Conservation (phyloP, 2,113 vertebrate genomes). For the Nasalis larvatus region DNA sequence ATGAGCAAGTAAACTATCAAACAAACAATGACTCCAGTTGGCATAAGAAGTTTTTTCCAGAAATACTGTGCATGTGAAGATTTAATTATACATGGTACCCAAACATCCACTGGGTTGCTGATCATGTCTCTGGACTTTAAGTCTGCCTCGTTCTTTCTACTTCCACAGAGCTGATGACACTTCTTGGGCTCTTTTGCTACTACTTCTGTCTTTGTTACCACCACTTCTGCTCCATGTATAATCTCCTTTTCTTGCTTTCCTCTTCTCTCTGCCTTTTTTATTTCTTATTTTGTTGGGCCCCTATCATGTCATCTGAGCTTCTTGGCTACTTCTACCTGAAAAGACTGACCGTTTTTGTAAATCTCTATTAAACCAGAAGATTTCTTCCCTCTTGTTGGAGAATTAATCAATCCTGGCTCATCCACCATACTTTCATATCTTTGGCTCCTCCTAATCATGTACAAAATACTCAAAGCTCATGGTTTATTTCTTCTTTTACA, state of each 20-base stretch:
- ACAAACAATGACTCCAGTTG: not conserved
- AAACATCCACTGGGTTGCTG: fast-evolving
- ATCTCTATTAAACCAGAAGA: not conserved
- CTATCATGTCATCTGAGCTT: conserved; percentile 7
- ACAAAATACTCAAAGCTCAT: not conserved
- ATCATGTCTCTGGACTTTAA: not conserved
- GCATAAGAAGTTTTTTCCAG: not conserved
- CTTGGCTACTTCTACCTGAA: not conserved
- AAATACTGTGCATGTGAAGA: not conserved
- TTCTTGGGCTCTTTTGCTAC: not conserved
- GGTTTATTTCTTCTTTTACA: not conserved
- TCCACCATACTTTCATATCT: not conserved
- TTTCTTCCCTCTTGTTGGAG: not conserved
- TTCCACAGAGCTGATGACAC: not conserved
- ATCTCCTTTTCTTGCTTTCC: not conserved
- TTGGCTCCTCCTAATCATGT: not conserved
- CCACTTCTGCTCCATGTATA: not conserved
- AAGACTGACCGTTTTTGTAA: not conserved
- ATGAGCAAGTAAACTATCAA: not conserved
- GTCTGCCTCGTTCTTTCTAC: not conserved
- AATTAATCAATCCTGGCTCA: conserved; percentile 28
- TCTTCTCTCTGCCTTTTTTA: not conserved
- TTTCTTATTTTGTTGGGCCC: not conserved
- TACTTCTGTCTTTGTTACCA: not conserved
- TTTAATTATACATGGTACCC: not conserved